Conservation (phyloP, 2,888 invertebrate genomes). For the Mantis religiosa region DNA sequence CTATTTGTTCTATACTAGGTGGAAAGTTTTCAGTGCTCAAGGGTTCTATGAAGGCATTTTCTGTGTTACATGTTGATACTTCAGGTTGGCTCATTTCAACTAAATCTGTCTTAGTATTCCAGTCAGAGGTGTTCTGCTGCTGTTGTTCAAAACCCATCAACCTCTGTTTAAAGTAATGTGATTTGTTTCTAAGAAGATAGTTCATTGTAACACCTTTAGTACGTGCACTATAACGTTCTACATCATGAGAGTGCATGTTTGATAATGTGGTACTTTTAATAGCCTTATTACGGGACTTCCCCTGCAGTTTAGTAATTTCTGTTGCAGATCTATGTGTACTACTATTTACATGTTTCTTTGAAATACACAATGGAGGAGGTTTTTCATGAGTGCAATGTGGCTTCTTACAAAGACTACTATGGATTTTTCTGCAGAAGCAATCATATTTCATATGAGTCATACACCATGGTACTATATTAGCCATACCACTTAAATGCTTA, state of each 20-base stretch:
- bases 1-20: neutral
- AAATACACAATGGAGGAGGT: neutral
- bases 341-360: neutral
- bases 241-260: neutral
- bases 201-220: neutral
- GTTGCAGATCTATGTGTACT: neutral
- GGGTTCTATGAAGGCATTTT: neutral
- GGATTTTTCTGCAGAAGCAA: constrained; percentile 57
- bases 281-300: constrained; percentile 14
- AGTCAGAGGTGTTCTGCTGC: neutral
- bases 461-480: constrained; percentile 56
- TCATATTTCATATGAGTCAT: constrained; percentile 62
- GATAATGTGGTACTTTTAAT: constrained; percentile 9
- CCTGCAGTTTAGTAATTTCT: neutral
- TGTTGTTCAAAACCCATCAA: neutral
- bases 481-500: neutral
- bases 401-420: neutral
- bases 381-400: neutral
- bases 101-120: neutral
- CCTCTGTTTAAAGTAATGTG: neutral
- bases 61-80: neutral
- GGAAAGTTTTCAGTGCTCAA: neutral
- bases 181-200: neutral
- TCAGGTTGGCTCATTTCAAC: neutral
- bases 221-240: neutral